A percentile compares a stretch with the other conserved stretches of the same genome.
These are phyloP conservation scores for Meiosimyza platycephala DNA, from an alignment of 2,888 invertebrate species.

Conservation along the genomic window DNA sequence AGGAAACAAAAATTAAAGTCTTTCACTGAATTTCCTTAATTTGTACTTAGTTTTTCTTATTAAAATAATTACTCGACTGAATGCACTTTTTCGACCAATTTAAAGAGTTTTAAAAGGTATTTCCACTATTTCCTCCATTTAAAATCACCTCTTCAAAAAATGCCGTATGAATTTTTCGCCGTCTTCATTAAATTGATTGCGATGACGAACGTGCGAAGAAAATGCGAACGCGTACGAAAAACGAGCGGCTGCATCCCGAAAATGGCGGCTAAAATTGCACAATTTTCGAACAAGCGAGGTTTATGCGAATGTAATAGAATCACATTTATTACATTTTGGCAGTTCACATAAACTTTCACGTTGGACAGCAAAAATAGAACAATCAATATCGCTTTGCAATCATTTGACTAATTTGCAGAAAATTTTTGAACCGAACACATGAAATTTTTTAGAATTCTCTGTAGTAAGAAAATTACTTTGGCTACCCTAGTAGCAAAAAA, in stretches of 20 bases:
- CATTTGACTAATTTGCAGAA: no score
- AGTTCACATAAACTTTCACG: no score
- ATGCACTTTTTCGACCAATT: not conserved
- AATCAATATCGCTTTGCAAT: no score
- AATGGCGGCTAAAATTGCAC: slow-evolving; percentile 28
- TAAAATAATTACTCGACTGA: not conserved
- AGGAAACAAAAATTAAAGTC: not conserved
- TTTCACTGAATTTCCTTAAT: not conserved
- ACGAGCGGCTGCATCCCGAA: slow-evolving; percentile 38
- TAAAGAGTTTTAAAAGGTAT: not conserved
- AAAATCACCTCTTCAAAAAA: not conserved
- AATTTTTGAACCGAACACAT: no score
- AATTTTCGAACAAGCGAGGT: not conserved
- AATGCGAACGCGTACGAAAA: slow-evolving; percentile 19
- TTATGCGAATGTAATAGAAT: no score
- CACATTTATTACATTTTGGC: no score
- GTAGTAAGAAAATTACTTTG: no score
- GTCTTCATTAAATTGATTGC: slow-evolving; percentile 3
- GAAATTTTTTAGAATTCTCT: no score
- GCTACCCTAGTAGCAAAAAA: no score
- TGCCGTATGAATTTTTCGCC: slow-evolving; percentile 8
- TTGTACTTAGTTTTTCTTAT: slow-evolving; percentile 13
- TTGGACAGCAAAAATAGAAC: no score
- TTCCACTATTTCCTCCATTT: not conserved
- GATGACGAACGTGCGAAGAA: slow-evolving; percentile 18